A percentile compares a stretch with the other conserved stretches of the same genome.
Evolutionary conservation across 2,797 vertebrate species (phyloP).

Genomic region (Etheostoma perlongum): DNA sequence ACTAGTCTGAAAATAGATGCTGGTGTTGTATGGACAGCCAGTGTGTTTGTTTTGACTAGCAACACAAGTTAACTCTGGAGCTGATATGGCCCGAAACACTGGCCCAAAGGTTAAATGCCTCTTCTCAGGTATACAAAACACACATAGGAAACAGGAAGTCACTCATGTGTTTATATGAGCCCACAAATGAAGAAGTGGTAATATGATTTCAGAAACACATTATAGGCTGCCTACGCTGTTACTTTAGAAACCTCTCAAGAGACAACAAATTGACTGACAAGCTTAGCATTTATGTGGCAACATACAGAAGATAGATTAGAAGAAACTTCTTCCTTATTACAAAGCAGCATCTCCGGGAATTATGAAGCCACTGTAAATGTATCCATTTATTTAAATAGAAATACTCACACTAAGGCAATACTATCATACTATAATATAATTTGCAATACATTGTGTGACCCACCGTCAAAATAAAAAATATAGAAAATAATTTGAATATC

Average conservation of each 20-base stretch:
- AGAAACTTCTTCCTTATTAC: constrained; percentile 8
- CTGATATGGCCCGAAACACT: constrained; percentile 43
- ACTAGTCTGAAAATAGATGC: constrained; percentile 58
- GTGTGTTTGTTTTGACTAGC: constrained; percentile 71
- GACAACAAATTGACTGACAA: constrained; percentile 38
- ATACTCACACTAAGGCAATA: constrained; percentile 26
- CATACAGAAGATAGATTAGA: background rate
- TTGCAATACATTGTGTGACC: constrained; percentile 33
- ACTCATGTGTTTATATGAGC: constrained; percentile 15
- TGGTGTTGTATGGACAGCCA: constrained; percentile 42
- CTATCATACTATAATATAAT: constrained; percentile 36
- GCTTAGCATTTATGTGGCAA: constrained; percentile 21
- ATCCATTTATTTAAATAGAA: constrained; percentile 23
- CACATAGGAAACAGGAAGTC: constrained; percentile 36
- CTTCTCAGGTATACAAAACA: constrained; percentile 43
- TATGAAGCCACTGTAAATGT: background rate
- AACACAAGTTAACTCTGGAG: constrained; percentile 47
- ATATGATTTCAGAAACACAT: constrained; percentile 44
- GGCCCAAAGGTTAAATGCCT: constrained; percentile 39
- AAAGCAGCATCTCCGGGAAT: background rate
- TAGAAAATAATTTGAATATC: constrained; percentile 76
- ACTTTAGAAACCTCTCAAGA: constrained; percentile 30
- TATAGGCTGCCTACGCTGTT: constrained; percentile 29
- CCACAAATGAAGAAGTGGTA: constrained; percentile 36
- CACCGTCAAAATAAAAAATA: constrained; percentile 54